phyloP scores from a whole-genome alignment of 37 sponge, comb jelly and placozoan species.

The Tethya wilhelma region DNA sequence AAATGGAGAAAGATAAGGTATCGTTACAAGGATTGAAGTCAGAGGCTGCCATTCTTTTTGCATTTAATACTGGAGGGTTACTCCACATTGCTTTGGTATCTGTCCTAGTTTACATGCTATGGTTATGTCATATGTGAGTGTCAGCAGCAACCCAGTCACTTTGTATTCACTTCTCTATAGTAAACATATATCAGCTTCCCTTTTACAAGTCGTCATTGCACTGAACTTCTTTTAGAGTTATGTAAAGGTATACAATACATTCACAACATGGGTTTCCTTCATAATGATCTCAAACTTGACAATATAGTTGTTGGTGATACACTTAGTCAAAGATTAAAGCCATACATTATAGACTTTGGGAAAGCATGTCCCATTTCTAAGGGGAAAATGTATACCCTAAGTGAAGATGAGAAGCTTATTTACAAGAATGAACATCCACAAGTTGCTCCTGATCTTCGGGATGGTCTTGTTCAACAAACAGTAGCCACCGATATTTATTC shows the following conservation, averaged over 20 bases:
- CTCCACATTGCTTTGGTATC: not conserved
- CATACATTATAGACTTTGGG: not conserved
- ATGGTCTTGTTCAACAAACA: not conserved
- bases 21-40: not conserved
- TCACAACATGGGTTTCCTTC: not conserved
- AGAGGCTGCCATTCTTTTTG: not conserved
- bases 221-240: not conserved
- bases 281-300: not conserved
- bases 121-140: not conserved
- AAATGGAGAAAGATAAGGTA: not conserved
- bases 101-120: not conserved
- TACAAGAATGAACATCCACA: not conserved
- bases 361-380: not conserved
- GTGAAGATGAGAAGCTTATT: not conserved
- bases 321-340: not conserved
- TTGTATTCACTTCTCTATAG: not conserved
- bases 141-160: not conserved
- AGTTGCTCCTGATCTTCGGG: not conserved
- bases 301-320: not conserved
- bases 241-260: not conserved
- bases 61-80: not conserved
- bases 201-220: not conserved
- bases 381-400: not conserved
- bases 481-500: not conserved
- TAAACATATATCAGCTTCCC: not conserved